Base-by-base conservation (phyloP, 2,888 invertebrate genomes). In the Listrodromus nycthemerus region DNA sequence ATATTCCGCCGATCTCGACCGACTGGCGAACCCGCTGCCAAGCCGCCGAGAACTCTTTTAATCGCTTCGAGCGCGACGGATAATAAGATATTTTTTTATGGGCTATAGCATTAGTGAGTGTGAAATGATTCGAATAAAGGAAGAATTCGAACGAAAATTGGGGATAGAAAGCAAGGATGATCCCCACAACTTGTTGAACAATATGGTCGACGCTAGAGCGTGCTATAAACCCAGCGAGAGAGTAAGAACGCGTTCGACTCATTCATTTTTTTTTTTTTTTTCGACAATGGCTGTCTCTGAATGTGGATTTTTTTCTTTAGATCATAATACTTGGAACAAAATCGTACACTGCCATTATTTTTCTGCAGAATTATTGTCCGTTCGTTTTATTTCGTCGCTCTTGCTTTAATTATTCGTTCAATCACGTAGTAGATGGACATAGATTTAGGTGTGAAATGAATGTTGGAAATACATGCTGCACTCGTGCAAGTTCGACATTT, bases 211-310 rank as follows among this genome's bases (percentile, higher is more conserved):
- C 89, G 92, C 92, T 81, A 90, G 93, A 87, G 93, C 93, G 65
- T 93, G 94, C 89, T 93, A 92, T 89, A 94, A 94, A 81, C 93
- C 94, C 70, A 92, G 90, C 85, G 93, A 93, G 88, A 92, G 93
- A 91, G 94, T 94, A 90, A 93, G 93, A 70, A 81, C 67, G 69
- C 82, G 80, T 80, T 84, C 76, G 79, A 83, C 74, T 71, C 76
- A 67, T 52, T 21, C 71, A 81, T 84, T 66, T 50, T 33, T 61
- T 30, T 55, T 37, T 24, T 79, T 69, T 63, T 76, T 75, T 76
- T 65, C 70, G 61, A 52, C 74, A 73, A 76, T 83, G 80, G 76
- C 61, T 80, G 78, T 66, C 63, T 74, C 19, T 84, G 45, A 10
- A 77, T 67, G 48, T 77, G 76, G 37, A 71, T 48, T 80, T 58